A percentile compares a stretch with the other conserved stretches of the same genome.
Conservation (phyloP, 2,113 vertebrate genomes). For the Semnopithecus entellus region DNA sequence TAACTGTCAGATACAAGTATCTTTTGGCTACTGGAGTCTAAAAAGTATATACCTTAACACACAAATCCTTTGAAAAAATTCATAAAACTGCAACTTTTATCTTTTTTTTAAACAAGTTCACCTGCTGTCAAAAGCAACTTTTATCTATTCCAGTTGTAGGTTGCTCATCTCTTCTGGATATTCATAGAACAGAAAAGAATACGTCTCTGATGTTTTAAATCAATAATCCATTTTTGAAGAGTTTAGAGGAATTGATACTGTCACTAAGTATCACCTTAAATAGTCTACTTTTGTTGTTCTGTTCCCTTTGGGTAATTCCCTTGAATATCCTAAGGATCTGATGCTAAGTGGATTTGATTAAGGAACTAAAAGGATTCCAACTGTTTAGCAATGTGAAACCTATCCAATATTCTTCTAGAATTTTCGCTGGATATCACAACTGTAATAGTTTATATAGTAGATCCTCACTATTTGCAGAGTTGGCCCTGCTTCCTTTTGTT, state of each 20-base stretch:
- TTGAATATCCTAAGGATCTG: neutral
- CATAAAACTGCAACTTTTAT: neutral
- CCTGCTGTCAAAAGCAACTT: neutral
- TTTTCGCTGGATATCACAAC: neutral
- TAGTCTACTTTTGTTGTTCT: neutral
- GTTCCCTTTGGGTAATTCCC: neutral
- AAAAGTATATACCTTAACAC: neutral
- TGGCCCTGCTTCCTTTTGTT: neutral
- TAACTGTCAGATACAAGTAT: neutral
- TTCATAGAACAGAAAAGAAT: neutral
- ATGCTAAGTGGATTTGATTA: conserved; percentile 1
- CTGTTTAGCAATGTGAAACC: conserved; percentile 19
- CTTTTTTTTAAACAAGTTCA: no score
- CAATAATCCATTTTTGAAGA: neutral
- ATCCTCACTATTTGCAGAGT: neutral
- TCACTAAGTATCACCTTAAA: neutral
- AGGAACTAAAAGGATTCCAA: conserved; percentile 11
- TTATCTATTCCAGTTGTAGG: neutral
- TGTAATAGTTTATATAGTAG: neutral
- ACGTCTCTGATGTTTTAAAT: neutral
- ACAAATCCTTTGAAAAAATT: neutral
- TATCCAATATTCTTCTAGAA: neutral
- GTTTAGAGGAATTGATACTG: neutral
- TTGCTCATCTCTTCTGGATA: neutral
- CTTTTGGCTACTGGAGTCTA: neutral